Evolutionary conservation across 2,113 vertebrate genomes (phyloP).

Genomic region (Grammatotria lemairii): DNA sequence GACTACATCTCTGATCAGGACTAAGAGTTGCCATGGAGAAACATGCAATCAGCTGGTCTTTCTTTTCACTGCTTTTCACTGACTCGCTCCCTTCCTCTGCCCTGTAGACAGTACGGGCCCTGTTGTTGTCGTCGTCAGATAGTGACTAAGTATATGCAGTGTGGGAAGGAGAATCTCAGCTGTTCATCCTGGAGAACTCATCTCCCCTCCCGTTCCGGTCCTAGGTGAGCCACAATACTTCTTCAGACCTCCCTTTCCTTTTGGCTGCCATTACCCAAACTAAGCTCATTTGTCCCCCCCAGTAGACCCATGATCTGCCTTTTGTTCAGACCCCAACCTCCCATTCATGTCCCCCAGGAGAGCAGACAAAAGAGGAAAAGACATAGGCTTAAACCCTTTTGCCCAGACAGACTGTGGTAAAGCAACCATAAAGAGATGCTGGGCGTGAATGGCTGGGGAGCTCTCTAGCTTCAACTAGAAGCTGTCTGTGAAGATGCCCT

Average conservation of each 20-base stretch:
- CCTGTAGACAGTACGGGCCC: not conserved
- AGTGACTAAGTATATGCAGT: conserved; percentile 46
- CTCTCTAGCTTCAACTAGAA: conserved; percentile 4
- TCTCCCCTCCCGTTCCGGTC: conserved; percentile 48
- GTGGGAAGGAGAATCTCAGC: conserved; percentile 55
- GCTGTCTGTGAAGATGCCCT: conserved; percentile 6
- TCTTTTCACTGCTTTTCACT: not conserved
- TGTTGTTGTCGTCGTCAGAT: conserved; percentile 31
- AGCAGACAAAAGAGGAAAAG: conserved; percentile 66
- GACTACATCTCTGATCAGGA: not conserved
- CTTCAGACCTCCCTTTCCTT: conserved; percentile 54
- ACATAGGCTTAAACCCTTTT: conserved; percentile 59
- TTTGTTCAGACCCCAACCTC: conserved; percentile 67
- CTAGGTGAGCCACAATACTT: conserved; percentile 60
- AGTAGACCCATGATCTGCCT: conserved; percentile 71
- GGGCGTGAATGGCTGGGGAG: conserved; percentile 36
- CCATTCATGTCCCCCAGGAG: conserved; percentile 59
- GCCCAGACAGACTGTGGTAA: conserved; percentile 64
- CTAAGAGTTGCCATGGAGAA: conserved; percentile 30
- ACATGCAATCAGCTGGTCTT: conserved; percentile 34
- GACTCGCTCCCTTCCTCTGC: not conserved
- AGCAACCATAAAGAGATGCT: conserved; percentile 60
- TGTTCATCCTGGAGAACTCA: conserved; percentile 41
- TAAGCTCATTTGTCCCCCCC: conserved; percentile 70
- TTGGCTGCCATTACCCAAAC: conserved; percentile 62